phyloP scores from a whole-genome alignment of 2,113 vertebrate genomes.

The Puntigrus tetrazona region DNA sequence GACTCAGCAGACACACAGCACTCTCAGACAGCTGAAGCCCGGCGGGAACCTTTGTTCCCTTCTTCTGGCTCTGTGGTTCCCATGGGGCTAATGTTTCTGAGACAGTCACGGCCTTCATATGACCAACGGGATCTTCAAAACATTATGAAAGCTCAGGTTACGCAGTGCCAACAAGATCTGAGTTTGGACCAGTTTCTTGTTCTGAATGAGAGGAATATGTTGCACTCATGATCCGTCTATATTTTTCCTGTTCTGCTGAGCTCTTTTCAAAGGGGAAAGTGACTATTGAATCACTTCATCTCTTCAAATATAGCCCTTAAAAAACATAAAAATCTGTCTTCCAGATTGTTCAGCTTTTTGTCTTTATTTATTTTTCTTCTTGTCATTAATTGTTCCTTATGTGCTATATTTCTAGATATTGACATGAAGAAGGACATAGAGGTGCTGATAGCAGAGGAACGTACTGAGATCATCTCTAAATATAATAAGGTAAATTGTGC shows the following conservation, averaged over 20 bases:
- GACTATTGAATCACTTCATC: background rate
- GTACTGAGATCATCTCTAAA: slow-evolving; percentile 85
- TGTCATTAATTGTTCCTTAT: slow-evolving; percentile 5
- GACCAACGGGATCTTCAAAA: slow-evolving; percentile 7
- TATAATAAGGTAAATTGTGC: slow-evolving; percentile 82
- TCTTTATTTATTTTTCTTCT: background rate
- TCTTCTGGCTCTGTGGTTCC: slow-evolving; percentile 33
- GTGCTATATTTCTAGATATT: slow-evolving; percentile 73
- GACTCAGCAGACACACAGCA: slow-evolving; percentile 4
- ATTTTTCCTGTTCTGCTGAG: background rate
- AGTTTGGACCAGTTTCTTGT: background rate
- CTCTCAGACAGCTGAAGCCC: slow-evolving; percentile 38
- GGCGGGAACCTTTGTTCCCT: slow-evolving; percentile 36
- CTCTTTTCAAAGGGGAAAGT: background rate
- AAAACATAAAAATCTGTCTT: background rate
- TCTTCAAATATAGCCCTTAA: background rate
- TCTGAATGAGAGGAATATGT: background rate
- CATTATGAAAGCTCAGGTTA: slow-evolving; percentile 15
- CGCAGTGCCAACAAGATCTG: background rate
- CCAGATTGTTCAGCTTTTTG: background rate
- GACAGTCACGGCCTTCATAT: slow-evolving; percentile 31
- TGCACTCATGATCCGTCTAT: background rate
- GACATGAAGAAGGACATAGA: slow-evolving; percentile 95
- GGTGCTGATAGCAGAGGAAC: slow-evolving; percentile 85
- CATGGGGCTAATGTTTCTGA: slow-evolving; percentile 56